phyloP scores from a whole-genome alignment of 2,888 invertebrate species.

The Leucozona laternaria region DNA sequence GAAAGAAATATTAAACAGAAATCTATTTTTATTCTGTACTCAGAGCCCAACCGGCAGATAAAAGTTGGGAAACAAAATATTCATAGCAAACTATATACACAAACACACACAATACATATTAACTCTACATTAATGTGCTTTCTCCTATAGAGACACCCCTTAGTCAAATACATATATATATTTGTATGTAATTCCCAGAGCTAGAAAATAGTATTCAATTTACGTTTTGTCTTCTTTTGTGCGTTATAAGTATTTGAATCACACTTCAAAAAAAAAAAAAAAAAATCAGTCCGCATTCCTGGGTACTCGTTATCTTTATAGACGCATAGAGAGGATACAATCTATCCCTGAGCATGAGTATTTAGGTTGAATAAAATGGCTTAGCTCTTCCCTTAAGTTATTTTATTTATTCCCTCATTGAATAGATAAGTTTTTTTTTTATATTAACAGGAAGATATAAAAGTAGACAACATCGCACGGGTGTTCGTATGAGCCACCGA shows the following conservation, averaged over 20 bases:
- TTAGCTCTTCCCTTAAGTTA: slow-evolving; percentile 1
- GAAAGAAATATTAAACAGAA: slow-evolving; percentile 43
- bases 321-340: slow-evolving; percentile 25
- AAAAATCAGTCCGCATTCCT: slow-evolving; percentile 51
- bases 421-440: slow-evolving; percentile 25
- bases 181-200: slow-evolving; percentile 48
- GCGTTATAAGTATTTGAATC: slow-evolving; percentile 16
- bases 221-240: slow-evolving; percentile 1
- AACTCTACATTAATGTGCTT: slow-evolving; percentile 34
- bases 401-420: slow-evolving; percentile 50
- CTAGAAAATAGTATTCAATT: slow-evolving; percentile 11
- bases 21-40: slow-evolving; percentile 51
- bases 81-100: slow-evolving; percentile 1
- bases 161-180: slow-evolving; percentile 22
- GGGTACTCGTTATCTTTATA: slow-evolving; percentile 22
- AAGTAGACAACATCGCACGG: neutral
- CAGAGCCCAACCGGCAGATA: neutral
- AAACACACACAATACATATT: slow-evolving; percentile 13
- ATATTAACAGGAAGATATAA: slow-evolving; percentile 35
- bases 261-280: slow-evolving; percentile 12
- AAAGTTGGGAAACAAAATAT: slow-evolving; percentile 39
- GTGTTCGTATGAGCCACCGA: neutral
- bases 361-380: slow-evolving; percentile 24
- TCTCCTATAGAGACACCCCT: slow-evolving; percentile 31
- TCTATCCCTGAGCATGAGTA: slow-evolving; percentile 41